These are phyloP conservation scores for Petaurus breviceps DNA, from an alignment of 2,113 vertebrate species.

Conservation along the genomic window DNA sequence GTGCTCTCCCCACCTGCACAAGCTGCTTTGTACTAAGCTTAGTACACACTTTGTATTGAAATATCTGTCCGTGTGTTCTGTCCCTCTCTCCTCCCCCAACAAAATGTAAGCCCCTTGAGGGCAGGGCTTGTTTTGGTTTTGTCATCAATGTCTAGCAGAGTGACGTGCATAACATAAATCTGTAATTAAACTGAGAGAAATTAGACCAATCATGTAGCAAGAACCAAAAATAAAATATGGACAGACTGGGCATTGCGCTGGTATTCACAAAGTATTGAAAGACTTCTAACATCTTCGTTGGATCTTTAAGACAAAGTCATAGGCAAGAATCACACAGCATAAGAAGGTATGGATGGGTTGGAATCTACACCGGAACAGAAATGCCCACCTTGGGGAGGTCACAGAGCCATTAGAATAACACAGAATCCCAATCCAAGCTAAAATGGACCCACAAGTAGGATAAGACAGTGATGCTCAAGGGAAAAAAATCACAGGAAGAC, in stretches of 20 bases:
- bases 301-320: background rate
- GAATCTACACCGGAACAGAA: background rate
- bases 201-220: background rate
- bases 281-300: background rate
- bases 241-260: background rate
- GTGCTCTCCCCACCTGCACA: background rate
- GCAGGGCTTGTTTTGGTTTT: background rate
- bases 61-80: background rate
- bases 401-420: background rate
- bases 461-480: background rate
- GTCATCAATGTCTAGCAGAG: background rate
- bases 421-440: background rate
- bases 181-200: background rate
- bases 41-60: background rate
- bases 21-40: background rate
- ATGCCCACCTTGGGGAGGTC: background rate
- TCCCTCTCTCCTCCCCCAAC: background rate
- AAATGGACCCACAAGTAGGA: background rate
- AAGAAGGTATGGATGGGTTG: background rate
- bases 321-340: background rate
- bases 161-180: background rate
- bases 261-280: background rate
- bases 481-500: too few relatives aligned
- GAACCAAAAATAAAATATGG: background rate
- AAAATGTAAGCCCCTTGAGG: background rate